These are phyloP conservation scores for Megaceryle torquata DNA, from an alignment of 2,113 vertebrate species.

Conservation along the genomic window DNA sequence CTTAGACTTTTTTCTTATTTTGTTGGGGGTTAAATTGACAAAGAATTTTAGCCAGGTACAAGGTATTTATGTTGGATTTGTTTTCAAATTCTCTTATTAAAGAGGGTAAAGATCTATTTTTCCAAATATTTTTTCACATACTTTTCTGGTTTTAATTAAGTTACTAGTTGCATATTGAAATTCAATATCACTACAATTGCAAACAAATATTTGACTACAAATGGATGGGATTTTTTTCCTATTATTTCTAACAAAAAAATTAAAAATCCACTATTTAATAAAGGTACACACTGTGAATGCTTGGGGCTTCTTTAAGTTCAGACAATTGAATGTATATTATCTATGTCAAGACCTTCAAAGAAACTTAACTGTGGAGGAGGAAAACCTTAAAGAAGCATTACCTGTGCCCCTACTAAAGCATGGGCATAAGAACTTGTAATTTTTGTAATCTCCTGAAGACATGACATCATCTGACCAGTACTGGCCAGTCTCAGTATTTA, in stretches of 20 bases:
- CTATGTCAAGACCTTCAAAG: not conserved
- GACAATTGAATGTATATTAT: not conserved
- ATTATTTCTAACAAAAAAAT: not conserved
- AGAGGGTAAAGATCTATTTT: not conserved
- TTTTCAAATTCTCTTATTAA: not conserved
- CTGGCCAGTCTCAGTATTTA: not conserved
- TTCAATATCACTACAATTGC: not conserved
- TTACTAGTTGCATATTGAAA: not conserved
- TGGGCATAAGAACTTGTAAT: not conserved
- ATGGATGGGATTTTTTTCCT: fast-evolving
- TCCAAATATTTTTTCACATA: not conserved
- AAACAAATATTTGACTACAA: not conserved
- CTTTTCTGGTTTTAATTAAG: not conserved
- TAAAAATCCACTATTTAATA: not conserved
- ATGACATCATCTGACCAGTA: not conserved
- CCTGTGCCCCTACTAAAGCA: not conserved
- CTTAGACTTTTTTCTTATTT: not conserved
- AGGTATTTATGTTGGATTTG: not conserved
- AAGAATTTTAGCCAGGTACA: not conserved
- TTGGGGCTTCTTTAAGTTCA: not conserved
- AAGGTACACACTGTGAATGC: not conserved
- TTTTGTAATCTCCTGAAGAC: not conserved
- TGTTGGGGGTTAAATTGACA: not conserved
- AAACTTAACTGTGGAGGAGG: not conserved
- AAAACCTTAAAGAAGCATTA: not conserved